These are phyloP conservation scores for Troides helena DNA, from an alignment of 2,888 invertebrate species.

Conservation along the genomic window DNA sequence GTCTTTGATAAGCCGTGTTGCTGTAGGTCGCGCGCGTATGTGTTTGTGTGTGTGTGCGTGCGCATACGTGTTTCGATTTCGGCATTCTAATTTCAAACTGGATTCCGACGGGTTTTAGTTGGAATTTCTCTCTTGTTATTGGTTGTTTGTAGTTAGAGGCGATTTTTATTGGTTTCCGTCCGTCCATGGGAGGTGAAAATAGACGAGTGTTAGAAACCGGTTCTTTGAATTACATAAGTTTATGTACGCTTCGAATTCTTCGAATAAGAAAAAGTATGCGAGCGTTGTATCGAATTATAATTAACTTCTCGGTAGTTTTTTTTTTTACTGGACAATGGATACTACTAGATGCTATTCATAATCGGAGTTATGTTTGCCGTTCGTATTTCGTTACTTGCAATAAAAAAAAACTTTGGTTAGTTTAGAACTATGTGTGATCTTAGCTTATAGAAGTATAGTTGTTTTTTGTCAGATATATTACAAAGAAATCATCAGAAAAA, in stretches of 20 bases:
- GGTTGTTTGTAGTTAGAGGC: constrained; percentile 34
- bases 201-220: constrained; percentile 23
- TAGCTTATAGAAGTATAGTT: neutral
- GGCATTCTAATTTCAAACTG: constrained; percentile 64
- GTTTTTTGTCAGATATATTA: neutral
- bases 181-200: constrained; percentile 10
- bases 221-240: constrained; percentile 20
- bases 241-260: constrained; percentile 23
- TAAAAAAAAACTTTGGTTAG: no score
- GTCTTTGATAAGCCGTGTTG: constrained; percentile 50
- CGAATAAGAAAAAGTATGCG: constrained; percentile 19
- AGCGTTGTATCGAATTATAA: constrained; percentile 21
- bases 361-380: no score
- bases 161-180: constrained; percentile 29
- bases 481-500: neutral
- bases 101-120: constrained; percentile 42
- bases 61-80: constrained; percentile 56
- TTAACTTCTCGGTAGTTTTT: constrained; percentile 5
- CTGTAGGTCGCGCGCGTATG: constrained; percentile 61
- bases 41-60: constrained; percentile 39
- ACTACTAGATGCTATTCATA: neutral
- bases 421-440: neutral
- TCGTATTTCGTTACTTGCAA: no score
- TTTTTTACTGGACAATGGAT: constrained; percentile 8
- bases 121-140: constrained; percentile 36